Conservation (phyloP, 2,113 vertebrate genomes). For the Sebastes schlegelii region DNA sequence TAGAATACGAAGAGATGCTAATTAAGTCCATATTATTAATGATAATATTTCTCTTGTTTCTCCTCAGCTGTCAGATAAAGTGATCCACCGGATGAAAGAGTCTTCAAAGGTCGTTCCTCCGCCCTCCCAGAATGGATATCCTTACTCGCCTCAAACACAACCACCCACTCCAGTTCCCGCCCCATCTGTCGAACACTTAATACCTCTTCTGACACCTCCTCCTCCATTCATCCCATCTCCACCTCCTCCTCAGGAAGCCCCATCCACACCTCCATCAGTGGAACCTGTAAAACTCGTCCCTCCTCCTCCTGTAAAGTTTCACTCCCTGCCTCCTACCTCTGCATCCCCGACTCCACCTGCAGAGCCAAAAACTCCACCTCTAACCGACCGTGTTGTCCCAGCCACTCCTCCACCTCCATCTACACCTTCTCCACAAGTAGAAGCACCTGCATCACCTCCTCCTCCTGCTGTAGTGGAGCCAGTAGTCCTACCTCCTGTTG, state of each 20-base stretch:
- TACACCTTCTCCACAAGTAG: slow-evolving; percentile 3
- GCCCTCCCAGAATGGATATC: not conserved
- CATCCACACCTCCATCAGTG: slow-evolving; percentile 24
- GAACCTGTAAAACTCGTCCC: slow-evolving; percentile 10
- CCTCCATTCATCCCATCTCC: not conserved
- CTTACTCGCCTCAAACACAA: slow-evolving; percentile 21
- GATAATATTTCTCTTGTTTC: not conserved
- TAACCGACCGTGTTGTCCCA: slow-evolving; percentile 1
- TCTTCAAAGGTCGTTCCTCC: slow-evolving; percentile 22
- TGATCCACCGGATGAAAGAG: slow-evolving; percentile 79
- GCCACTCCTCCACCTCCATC: slow-evolving; percentile 16
- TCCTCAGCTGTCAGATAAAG: slow-evolving; percentile 78
- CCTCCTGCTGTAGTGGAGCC: slow-evolving; percentile 20
- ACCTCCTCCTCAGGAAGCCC: slow-evolving; percentile 35
- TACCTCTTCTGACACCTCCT: slow-evolving; percentile 45
- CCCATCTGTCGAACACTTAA: slow-evolving; percentile 37
- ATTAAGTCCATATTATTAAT: not conserved
- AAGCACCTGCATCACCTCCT: slow-evolving; percentile 30
- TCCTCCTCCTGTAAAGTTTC: slow-evolving; percentile 55
- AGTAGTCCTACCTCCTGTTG: slow-evolving; percentile 36
- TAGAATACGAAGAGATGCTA: not conserved
- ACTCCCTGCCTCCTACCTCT: slow-evolving; percentile 49
- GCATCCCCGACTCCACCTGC: no score
- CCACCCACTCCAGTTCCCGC: slow-evolving; percentile 5
- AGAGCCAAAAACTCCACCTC: slow-evolving; percentile 16